Evolutionary conservation across 2,888 invertebrate species (phyloP).

Genomic region (Platycnemis pennipes): DNA sequence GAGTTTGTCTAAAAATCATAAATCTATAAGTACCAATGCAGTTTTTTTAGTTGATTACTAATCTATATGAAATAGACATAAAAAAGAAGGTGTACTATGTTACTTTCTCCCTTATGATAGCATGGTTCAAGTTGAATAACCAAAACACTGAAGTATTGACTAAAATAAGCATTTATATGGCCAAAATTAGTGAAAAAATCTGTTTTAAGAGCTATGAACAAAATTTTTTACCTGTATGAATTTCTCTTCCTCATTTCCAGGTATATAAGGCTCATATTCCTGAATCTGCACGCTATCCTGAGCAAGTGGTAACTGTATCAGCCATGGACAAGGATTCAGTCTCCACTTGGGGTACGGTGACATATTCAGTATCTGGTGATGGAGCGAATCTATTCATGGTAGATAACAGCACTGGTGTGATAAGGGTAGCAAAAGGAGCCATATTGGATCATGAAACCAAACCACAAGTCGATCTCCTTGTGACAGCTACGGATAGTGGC

Average conservation of each 20-base stretch:
- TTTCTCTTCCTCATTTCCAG: conserved; percentile 77
- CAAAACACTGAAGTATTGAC: no score
- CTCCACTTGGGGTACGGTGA: conserved; percentile 83
- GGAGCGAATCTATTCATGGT: conserved; percentile 88
- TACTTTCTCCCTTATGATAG: no score
- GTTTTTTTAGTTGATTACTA: no score
- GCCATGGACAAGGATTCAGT: conserved; percentile 87
- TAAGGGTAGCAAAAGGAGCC: conserved; percentile 84
- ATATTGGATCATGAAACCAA: conserved; percentile 88
- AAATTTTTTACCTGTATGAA: no score
- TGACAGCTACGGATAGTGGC: conserved; percentile 85
- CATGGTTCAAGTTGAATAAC: no score
- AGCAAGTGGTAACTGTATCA: conserved; percentile 84
- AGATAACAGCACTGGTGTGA: conserved; percentile 85
- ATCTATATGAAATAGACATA: no score
- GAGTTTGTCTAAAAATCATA: no score
- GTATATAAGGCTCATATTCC: conserved; percentile 86
- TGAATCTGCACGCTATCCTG: conserved; percentile 86
- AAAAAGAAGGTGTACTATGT: no score
- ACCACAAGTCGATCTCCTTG: conserved; percentile 85
- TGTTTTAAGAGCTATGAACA: no score
- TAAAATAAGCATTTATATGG: no score
- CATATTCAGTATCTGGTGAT: conserved; percentile 87
- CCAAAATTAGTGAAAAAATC: no score
- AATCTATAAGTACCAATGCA: no score